phyloP scores from a whole-genome alignment of 2,888 invertebrate genomes.

The Leptarthrus brevirostris region DNA sequence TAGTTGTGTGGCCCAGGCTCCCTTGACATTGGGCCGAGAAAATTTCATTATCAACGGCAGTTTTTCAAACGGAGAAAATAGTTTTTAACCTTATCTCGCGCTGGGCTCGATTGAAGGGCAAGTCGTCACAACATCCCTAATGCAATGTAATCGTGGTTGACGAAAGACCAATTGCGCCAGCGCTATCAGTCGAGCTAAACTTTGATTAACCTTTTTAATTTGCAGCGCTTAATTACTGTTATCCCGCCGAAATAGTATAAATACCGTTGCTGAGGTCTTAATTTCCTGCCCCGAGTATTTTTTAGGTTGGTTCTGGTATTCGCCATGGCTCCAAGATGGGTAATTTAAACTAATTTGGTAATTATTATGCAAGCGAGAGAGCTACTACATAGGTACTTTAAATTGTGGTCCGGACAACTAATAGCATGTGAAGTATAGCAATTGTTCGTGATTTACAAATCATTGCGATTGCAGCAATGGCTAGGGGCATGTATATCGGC shows the following conservation, averaged over 20 bases:
- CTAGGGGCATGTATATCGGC: neutral
- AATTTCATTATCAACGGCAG: constrained; percentile 47
- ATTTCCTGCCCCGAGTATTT: constrained; percentile 18
- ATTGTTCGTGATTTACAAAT: constrained; percentile 23
- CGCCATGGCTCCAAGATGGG: constrained; percentile 27
- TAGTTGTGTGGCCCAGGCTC: neutral
- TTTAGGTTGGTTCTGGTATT: constrained; percentile 5
- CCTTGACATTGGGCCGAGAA: constrained; percentile 7
- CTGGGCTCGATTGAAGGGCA: neutral
- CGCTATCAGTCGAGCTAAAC: constrained; percentile 47
- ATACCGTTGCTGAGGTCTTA: constrained; percentile 3
- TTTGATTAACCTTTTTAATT: constrained; percentile 51
- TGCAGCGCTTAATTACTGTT: constrained; percentile 46
- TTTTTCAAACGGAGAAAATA: constrained; percentile 25
- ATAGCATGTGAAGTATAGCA: neutral
- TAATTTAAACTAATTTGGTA: constrained; percentile 39
- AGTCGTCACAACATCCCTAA: neutral
- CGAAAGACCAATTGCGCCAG: too few species aligned
- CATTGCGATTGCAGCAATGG: neutral
- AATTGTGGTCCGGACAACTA: neutral
- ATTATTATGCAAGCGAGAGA: constrained; percentile 26
- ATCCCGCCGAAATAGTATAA: neutral
- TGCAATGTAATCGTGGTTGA: too few species aligned
- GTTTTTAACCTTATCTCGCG: neutral
- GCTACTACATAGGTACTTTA: constrained; percentile 2